phyloP scores from a whole-genome alignment of 2,113 vertebrate species.

The Lepus americanus region DNA sequence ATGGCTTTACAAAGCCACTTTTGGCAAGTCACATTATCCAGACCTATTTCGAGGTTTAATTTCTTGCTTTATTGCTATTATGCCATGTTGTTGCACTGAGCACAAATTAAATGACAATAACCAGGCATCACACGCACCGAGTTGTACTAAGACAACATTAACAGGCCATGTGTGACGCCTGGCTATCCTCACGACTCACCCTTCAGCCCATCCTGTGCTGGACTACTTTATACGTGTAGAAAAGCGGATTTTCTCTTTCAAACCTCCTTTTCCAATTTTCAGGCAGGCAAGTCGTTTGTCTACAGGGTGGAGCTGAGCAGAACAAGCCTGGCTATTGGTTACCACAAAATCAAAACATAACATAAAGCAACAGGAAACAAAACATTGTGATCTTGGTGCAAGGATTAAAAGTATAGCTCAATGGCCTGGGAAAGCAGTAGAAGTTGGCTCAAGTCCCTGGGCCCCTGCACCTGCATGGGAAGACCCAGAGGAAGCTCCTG shows the following conservation, averaged over 20 bases:
- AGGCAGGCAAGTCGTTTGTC: neutral
- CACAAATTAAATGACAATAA: slow-evolving; percentile 12
- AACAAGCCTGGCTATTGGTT: neutral
- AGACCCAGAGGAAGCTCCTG: too few relatives aligned
- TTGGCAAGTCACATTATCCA: slow-evolving; percentile 44
- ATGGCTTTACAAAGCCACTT: slow-evolving; percentile 59
- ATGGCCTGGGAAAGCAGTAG: neutral
- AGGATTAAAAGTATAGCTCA: neutral
- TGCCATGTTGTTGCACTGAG: neutral
- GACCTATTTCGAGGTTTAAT: slow-evolving; percentile 43
- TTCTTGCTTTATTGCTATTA: neutral
- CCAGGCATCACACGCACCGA: neutral
- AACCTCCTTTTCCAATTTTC: slow-evolving; percentile 12
- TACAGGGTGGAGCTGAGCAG: neutral
- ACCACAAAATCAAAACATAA: slow-evolving; percentile 32
- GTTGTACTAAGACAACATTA: slow-evolving; percentile 13
- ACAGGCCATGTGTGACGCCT: neutral
- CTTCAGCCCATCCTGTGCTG: neutral
- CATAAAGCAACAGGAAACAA: neutral
- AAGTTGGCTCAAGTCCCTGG: too few relatives aligned
- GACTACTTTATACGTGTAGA: slow-evolving; percentile 14
- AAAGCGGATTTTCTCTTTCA: slow-evolving; percentile 2
- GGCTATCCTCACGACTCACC: neutral
- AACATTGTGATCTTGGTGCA: neutral
- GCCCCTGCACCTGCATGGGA: too few relatives aligned